A percentile compares a stretch with the other conserved stretches of the same genome.
Evolutionary conservation across 2,113 vertebrate species (phyloP).

Genomic region (Pongo abelii): DNA sequence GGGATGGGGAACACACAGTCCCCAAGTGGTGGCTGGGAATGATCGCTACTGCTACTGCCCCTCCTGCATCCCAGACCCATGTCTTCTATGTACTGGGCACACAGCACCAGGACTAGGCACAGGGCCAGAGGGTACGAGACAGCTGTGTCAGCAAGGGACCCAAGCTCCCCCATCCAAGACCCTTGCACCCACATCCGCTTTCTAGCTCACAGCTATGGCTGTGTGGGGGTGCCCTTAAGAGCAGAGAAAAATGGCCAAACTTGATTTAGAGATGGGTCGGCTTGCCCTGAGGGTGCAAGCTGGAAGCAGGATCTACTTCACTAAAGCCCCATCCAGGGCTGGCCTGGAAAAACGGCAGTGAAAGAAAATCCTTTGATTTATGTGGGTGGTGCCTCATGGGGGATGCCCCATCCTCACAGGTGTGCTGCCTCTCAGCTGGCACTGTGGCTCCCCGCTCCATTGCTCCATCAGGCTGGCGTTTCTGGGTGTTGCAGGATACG

Average conservation of each 20-base stretch:
- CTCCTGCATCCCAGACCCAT: no score
- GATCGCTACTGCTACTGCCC: no score
- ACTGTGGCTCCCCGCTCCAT: rapidly evolving
- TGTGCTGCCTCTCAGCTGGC: no score
- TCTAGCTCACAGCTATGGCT: rapidly evolving
- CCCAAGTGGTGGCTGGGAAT: neutral
- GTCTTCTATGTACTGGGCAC: rapidly evolving
- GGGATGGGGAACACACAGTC: no score
- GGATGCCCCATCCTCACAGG: no score
- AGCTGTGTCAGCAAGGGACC: neutral
- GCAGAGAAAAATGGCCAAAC: rapidly evolving
- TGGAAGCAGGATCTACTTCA: neutral
- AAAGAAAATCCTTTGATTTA: no score
- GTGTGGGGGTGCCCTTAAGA: rapidly evolving
- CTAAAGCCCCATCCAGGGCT: rapidly evolving
- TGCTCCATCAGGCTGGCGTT: neutral
- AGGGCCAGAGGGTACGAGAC: neutral
- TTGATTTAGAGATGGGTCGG: rapidly evolving
- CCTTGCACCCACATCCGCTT: rapidly evolving
- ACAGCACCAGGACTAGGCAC: neutral
- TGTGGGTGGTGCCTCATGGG: rapidly evolving
- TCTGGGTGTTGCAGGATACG: rapidly evolving
- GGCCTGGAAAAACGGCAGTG: neutral
- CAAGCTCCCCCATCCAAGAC: rapidly evolving
- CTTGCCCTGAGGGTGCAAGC: neutral